A percentile compares a stretch with the other conserved stretches of the same genome.
Evolutionary conservation across 2,113 vertebrate species (phyloP).

Genomic region (Dicerorhinus sumatrensis): DNA sequence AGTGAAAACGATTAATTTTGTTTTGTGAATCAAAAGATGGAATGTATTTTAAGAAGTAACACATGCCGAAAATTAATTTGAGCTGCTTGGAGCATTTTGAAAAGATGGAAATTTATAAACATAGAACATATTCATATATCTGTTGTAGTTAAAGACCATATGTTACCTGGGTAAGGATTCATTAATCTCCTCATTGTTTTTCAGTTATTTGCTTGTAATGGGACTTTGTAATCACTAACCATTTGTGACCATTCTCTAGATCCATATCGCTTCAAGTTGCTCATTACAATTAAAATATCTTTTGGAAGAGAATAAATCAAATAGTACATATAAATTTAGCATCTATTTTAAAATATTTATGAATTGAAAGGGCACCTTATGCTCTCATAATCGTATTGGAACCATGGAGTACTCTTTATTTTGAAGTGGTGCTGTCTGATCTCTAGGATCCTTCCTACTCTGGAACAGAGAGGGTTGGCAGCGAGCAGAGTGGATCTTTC

Average conservation of each 20-base stretch:
- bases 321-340: neutral
- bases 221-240: neutral
- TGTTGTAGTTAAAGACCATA: conserved; percentile 53
- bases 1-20: conserved; percentile 41
- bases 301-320: neutral
- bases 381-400: neutral
- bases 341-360: neutral
- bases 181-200: neutral
- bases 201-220: neutral
- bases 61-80: conserved; percentile 54
- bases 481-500: neutral
- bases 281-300: neutral
- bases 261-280: neutral
- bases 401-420: neutral
- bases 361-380: neutral
- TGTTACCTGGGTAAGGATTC: conserved; percentile 31
- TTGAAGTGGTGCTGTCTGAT: neutral
- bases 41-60: conserved; percentile 45
- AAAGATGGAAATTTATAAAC: conserved; percentile 65
- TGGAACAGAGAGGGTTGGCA: neutral
- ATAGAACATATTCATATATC: neutral
- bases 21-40: conserved; percentile 49
- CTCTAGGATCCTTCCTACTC: neutral
- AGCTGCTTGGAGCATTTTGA: conserved; percentile 41
- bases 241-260: neutral